phyloP scores from a whole-genome alignment of 2,888 invertebrate species.

The Spilosoma lubricipeda region DNA sequence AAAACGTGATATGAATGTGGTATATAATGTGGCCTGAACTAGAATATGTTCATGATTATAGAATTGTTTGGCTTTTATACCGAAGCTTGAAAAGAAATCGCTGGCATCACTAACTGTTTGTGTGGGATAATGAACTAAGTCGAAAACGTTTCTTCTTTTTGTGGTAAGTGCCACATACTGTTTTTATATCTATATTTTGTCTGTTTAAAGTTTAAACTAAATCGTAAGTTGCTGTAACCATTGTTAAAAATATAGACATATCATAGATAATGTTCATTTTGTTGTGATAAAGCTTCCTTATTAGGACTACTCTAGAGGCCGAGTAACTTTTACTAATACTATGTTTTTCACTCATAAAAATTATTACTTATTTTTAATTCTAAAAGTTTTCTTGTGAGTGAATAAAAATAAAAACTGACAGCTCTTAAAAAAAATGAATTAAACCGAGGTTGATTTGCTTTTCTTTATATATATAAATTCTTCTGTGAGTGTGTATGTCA shows the following conservation, averaged over 20 bases:
- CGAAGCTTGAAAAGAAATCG: not conserved
- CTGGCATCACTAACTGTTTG: not conserved
- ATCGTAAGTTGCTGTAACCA: not conserved
- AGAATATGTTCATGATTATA: slow-evolving; percentile 8
- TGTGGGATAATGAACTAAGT: not conserved
- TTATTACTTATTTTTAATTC: too few relatives aligned
- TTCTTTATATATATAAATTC: too few relatives aligned
- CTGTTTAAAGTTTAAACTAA: not conserved
- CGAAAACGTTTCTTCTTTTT: not conserved
- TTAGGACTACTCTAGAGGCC: too few relatives aligned
- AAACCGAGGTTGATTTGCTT: too few relatives aligned
- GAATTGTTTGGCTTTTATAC: slow-evolving; percentile 8
- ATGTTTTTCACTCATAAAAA: too few relatives aligned
- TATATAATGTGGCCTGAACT: slow-evolving; percentile 3
- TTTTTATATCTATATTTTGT: not conserved
- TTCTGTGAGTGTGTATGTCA: too few relatives aligned
- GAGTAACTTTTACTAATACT: not conserved
- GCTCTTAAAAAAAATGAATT: too few relatives aligned
- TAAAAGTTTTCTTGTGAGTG: too few relatives aligned
- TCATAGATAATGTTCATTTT: not conserved
- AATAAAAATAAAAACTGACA: too few relatives aligned
- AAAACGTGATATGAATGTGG: slow-evolving; percentile 31
- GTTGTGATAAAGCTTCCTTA: not conserved
- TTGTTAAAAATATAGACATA: not conserved
- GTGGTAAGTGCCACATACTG: not conserved